Percentiles rank a stretch among this genome's conserved stretches.
These are phyloP conservation scores for Berghia stephanieae DNA, from an alignment of 1,140 invertebrate species.

Conservation along the genomic window DNA sequence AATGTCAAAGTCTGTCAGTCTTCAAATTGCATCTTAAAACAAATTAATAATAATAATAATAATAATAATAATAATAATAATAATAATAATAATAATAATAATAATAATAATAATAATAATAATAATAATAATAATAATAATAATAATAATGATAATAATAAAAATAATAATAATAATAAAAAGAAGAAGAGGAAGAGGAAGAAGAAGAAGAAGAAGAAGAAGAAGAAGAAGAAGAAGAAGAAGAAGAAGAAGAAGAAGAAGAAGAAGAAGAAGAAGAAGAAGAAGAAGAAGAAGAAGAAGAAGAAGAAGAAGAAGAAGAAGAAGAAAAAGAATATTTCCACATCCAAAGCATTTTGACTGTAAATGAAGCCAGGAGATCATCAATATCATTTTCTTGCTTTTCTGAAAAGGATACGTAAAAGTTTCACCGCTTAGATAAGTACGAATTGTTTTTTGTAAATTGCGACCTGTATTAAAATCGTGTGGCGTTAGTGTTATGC, in stretches of 20 bases:
- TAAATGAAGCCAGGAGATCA: no score
- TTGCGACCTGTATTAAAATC: no score
- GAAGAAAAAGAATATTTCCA: neutral
- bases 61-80: no score
- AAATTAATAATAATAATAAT: no score
- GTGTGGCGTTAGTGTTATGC: no score
- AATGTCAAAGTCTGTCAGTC: no score
- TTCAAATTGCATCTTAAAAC: no score
- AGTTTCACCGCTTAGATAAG: no score
- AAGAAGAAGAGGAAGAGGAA: neutral
- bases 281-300: neutral
- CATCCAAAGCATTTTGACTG: neutral
- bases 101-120: constrained; percentile 11
- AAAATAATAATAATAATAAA: neutral
- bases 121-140: constrained; percentile 12
- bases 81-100: no score
- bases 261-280: neutral
- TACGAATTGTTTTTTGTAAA: no score
- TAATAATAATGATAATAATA: constrained; percentile 12
- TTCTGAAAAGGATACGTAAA: no score
- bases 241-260: neutral
- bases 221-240: neutral
- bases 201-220: neutral
- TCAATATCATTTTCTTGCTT: no score
- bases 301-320: neutral